phyloP scores from a whole-genome alignment of 2,888 invertebrate species.

The Oscheius sp. region DNA sequence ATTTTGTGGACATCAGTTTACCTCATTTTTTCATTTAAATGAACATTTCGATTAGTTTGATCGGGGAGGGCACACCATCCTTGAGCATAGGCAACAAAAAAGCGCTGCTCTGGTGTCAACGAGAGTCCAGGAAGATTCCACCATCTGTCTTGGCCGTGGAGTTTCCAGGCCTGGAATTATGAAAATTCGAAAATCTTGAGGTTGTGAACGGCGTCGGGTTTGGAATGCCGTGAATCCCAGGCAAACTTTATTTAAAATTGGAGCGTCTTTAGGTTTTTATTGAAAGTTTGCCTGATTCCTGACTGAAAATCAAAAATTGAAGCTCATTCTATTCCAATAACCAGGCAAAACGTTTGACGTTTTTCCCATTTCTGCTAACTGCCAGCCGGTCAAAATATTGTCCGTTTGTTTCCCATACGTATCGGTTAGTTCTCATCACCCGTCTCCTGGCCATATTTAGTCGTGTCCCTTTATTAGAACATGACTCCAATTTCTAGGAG shows the following conservation, averaged over 20 bases:
- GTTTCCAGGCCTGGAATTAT: slow-evolving; percentile 46
- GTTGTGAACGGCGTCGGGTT: too few species aligned
- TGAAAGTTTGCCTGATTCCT: too few species aligned
- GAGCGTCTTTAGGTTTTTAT: too few species aligned
- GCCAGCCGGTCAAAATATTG: too few species aligned
- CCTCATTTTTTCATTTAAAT: slow-evolving; percentile 51
- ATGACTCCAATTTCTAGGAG: neutral
- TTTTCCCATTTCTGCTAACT: too few species aligned
- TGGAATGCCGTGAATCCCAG: too few species aligned
- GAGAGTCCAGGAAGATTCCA: slow-evolving; percentile 37
- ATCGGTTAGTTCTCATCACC: too few species aligned
- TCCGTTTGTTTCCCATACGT: too few species aligned
- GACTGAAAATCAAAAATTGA: too few species aligned
- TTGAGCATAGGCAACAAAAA: slow-evolving; percentile 53
- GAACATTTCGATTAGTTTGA: slow-evolving; percentile 33
- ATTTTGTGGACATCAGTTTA: neutral
- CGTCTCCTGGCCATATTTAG: neutral
- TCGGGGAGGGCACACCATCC: slow-evolving; percentile 50
- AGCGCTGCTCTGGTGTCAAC: slow-evolving; percentile 46
- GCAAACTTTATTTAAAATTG: too few species aligned
- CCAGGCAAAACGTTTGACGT: too few species aligned
- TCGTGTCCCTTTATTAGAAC: slow-evolving; percentile 5
- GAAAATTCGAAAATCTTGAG: neutral
- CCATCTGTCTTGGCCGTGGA: slow-evolving; percentile 33
- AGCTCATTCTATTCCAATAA: too few species aligned